Conservation (phyloP, 2,113 vertebrate genomes). For the Chloroceryle aenea region DNA sequence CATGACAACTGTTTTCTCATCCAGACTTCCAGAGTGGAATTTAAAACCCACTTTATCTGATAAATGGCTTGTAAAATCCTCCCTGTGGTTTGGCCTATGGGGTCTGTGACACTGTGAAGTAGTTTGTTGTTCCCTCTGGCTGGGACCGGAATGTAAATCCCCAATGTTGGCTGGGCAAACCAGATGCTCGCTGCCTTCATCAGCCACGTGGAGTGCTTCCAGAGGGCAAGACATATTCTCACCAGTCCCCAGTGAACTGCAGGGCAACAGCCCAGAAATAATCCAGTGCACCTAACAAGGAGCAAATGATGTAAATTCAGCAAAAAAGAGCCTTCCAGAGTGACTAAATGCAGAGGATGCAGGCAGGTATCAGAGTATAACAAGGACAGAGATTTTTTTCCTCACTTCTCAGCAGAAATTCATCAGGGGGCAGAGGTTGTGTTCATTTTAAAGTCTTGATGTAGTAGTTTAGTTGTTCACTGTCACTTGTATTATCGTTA, state of each 20-base stretch:
- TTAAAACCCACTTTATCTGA: neutral
- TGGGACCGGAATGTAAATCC: conserved; percentile 27
- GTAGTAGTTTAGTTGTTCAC: neutral
- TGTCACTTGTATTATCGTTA: neutral
- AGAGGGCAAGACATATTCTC: neutral
- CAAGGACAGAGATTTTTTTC: accelerated
- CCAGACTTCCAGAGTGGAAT: neutral
- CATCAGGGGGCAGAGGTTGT: accelerated
- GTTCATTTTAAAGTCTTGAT: neutral
- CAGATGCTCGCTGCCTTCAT: neutral
- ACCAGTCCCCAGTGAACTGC: neutral
- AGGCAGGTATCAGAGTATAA: neutral
- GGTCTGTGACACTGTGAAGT: neutral
- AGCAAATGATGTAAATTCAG: neutral
- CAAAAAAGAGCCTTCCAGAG: neutral
- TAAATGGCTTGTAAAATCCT: neutral
- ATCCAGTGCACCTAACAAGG: neutral
- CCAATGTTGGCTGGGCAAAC: neutral
- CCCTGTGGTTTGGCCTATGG: conserved; percentile 4
- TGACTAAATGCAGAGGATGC: neutral
- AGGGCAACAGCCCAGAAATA: neutral
- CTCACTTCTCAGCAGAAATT: neutral
- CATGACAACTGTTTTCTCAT: neutral
- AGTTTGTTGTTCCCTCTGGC: neutral
- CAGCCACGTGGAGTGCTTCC: neutral